A percentile compares a stretch with the other conserved stretches of the same genome.
Evolutionary conservation across 1,140 invertebrate species (phyloP).

Genomic region (Aphis gossypii): DNA sequence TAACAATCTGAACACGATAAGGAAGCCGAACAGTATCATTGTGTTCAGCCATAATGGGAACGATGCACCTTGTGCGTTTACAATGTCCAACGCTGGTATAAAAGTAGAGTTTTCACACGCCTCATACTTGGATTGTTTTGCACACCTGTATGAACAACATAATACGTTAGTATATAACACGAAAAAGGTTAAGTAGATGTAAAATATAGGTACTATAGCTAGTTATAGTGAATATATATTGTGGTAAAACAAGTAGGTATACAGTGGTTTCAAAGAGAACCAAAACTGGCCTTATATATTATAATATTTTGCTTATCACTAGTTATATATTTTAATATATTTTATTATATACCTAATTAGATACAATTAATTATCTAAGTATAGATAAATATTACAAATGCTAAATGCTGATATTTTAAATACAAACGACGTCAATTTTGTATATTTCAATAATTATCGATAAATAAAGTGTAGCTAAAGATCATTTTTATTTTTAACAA

Average conservation of each 20-base stretch:
- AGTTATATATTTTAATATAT: background rate
- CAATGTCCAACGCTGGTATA: conserved; percentile 75
- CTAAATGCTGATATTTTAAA: no score
- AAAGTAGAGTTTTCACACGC: conserved; percentile 69
- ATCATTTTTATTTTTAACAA: background rate
- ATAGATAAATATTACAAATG: no score
- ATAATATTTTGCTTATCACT: background rate
- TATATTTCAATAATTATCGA: background rate
- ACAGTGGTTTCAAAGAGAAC: background rate
- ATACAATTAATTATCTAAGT: background rate
- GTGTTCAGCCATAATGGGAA: conserved; percentile 80
- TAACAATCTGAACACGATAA: conserved; percentile 76
- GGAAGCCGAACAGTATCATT: conserved; percentile 75
- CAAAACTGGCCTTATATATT: background rate
- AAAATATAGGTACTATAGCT: background rate
- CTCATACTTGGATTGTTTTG: conserved; percentile 73
- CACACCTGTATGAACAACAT: conserved; percentile 68
- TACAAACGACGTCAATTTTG: background rate
- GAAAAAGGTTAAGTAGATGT: background rate
- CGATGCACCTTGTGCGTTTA: conserved; percentile 70
- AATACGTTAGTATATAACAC: background rate
- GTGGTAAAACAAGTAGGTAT: background rate
- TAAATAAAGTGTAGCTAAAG: background rate
- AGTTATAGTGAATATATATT: background rate
- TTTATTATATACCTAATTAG: background rate